phyloP scores from a whole-genome alignment of 2,113 vertebrate species.

The Pachypanchax playfairii region DNA sequence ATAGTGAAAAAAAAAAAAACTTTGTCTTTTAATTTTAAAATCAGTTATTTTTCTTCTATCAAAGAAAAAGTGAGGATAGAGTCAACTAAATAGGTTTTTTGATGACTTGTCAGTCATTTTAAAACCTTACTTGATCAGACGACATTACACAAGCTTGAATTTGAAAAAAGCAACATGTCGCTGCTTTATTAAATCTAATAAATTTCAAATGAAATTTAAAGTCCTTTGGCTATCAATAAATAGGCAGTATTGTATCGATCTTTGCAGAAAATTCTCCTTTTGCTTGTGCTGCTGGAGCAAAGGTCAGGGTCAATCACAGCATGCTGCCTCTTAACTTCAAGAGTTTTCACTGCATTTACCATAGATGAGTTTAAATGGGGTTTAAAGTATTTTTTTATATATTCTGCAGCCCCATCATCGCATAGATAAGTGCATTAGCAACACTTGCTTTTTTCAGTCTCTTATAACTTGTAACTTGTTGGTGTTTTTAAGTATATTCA shows the following conservation, averaged over 20 bases:
- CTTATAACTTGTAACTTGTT: too few relatives aligned
- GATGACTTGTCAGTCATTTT: conserved; percentile 10
- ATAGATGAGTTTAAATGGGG: background rate
- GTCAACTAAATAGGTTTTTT: background rate
- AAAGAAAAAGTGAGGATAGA: too few relatives aligned
- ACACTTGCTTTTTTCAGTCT: conserved; percentile 7
- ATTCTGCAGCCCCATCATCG: conserved; percentile 13
- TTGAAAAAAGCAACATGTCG: conserved; percentile 28
- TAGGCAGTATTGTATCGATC: conserved; percentile 61
- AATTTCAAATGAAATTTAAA: conserved; percentile 56
- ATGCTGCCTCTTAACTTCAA: conserved; percentile 4
- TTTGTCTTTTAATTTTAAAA: background rate
- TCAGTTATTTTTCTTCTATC: background rate
- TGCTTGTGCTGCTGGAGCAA: conserved; percentile 51
- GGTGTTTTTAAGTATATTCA: too few relatives aligned
- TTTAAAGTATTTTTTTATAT: conserved; percentile 13
- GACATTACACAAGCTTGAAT: conserved; percentile 30
- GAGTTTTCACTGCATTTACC: conserved; percentile 9
- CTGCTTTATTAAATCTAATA: conserved; percentile 43
- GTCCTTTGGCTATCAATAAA: conserved; percentile 49
- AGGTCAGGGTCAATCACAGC: conserved; percentile 50
- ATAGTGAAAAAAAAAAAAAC: background rate
- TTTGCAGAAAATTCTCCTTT: conserved; percentile 47
- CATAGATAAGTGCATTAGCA: conserved; percentile 17
- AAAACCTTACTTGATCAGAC: conserved; percentile 22